Evolutionary conservation across 2,113 vertebrate species (phyloP), one percentile per base, ranked within the genome.

Genomic region (Guaruba guarouba): DNA sequence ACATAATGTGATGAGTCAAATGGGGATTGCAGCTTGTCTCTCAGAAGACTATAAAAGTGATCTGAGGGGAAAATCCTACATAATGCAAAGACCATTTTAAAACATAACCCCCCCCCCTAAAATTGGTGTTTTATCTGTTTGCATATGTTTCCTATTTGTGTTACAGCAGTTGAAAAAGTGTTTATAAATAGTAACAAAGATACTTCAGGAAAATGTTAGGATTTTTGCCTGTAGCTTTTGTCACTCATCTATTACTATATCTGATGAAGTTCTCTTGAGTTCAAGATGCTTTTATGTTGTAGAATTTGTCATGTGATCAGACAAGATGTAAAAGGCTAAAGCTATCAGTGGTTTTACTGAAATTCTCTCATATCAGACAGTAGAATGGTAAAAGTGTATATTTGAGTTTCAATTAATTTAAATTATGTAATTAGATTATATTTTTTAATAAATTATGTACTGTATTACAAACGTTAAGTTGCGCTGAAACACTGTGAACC

Each of bases 101-200:
- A 95, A 92, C 85, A 95, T 83, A 62, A 93, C 66, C 5, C 11
- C 11, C 4, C 35, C 31, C 54, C 33, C 55, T 57, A 57, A n/a
- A 59, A 59, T 14, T 97, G 95, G 86, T 96, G 73, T 96, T 97
- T 96, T 94, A 75, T 96, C 85, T 97, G 51, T 93, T 73, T 92
- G 51, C 79, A 95, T 95, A 97, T 87, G 95, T 88, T 90, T 98
- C 75, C 82, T 91, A 14, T 71, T 93, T 97, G 93, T 93, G 96
- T 97, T 96, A 97, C 68, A 96, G 92, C 63, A 96, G 96, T 81
- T 97, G 81, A 95, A 89, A 94, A 94, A 93, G 90, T 97, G 94
- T 97, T 97, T 97, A 96, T 97, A 97, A 97, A 96, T 96, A 96
- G 87, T 93, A 96, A 96, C 79, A 96, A 96, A 97, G 86, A 95